Conservation (phyloP, 2,113 vertebrate genomes). For the Gymnocephalus cernua region DNA sequence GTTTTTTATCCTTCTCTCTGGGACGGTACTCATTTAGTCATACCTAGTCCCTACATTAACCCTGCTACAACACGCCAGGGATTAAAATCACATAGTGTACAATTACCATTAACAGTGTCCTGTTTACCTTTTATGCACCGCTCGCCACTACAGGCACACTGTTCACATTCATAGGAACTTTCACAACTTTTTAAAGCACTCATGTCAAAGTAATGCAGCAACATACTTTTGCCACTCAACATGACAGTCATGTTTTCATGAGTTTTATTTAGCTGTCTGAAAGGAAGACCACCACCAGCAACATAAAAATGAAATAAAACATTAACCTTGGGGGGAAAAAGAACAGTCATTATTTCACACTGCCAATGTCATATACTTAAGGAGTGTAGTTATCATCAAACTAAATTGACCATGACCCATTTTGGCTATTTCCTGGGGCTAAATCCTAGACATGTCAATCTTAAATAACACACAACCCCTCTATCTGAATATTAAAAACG, state of each 20-base stretch:
- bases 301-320: no score
- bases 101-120: conserved; percentile 48
- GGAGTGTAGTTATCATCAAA: no score
- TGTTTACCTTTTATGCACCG: conserved; percentile 62
- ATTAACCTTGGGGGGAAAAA: no score
- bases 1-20: conserved; percentile 3
- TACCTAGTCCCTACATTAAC: conserved; percentile 49
- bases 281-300: background rate
- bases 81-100: conserved; percentile 44
- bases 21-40: conserved; percentile 41
- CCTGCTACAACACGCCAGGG: conserved; percentile 47
- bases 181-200: background rate
- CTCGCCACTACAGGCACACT: background rate
- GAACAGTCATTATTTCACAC: no score
- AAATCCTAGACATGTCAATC: no score
- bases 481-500: no score
- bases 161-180: conserved; percentile 1
- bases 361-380: no score
- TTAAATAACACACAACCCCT: no score
- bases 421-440: no score
- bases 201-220: background rate
- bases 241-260: background rate
- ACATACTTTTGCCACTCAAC: background rate
- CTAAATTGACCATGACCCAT: no score
- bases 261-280: background rate